Base-by-base conservation (phyloP, 2,888 invertebrate species). In the Caenorhabditis sp. region DNA sequence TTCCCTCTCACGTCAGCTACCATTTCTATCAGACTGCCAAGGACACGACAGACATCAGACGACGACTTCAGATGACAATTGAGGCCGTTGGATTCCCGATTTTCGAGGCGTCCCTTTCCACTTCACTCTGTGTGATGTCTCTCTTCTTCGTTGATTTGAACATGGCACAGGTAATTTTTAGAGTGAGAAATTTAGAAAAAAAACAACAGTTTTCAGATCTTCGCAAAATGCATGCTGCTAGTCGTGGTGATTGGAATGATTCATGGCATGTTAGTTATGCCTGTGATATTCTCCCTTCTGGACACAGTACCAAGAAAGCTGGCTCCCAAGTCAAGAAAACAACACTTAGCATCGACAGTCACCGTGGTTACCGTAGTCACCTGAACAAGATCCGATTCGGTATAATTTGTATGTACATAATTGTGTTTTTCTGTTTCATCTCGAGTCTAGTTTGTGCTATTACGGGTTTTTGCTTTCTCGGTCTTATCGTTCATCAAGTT, bases 1-100 rank as follows among this genome's bases (percentile, higher is more conserved):
- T 91, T 24, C 91, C 91, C 5, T 91, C 90, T 4, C 91, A 91
- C 59, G 90, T 91, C 73, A 88, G 90, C 28, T 91, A 90, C 82
- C 91, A 91, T 64, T 91, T 87, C 70, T 89, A 89, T 72, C 88
- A 90, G 59, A 89, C 91, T 24, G 87, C 85, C 12, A 87, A 85
- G 38, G 82, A 82, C 24, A 81, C 82, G 0, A 44, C 70, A 16
- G 76, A 82, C 38, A 82, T 89, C 5, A 31, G 76, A 14, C 80
- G 86, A 19, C 81, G 90, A 8, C 83, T 91, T 19, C 80, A 86
- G 75, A 85, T 89, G 81, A 91, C 91, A 8, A 85, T 91, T 3
- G 80, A 87, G 8, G 66, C 90, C 5, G 91, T 91, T 38, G 91
- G 91, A 24, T 91, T 91, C 72, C 91, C 91, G 4, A 89, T 91